Percentiles rank a stretch among this genome's conserved stretches.
Evolutionary conservation across 2,888 invertebrate species (phyloP).

Genomic region (Drosophila bunnanda): DNA sequence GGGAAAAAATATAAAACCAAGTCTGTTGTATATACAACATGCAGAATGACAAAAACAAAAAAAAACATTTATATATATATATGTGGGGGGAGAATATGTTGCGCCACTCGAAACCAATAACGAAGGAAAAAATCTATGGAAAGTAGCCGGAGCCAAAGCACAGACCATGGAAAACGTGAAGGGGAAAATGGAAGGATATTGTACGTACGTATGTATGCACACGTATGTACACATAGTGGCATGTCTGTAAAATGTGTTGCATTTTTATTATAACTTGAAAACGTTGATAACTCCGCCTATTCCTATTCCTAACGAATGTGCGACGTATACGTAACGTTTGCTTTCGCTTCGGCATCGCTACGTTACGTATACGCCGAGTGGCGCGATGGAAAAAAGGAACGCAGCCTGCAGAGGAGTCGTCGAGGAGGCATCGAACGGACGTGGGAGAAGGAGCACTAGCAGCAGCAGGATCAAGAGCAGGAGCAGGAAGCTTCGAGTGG

Average conservation of each 20-base stretch:
- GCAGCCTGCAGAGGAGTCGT: slow-evolving; percentile 14
- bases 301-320: slow-evolving; percentile 75
- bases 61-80: no score
- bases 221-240: slow-evolving; percentile 49
- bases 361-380: slow-evolving; percentile 60
- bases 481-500: slow-evolving; percentile 56
- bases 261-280: slow-evolving; percentile 84
- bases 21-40: slow-evolving; percentile 60
- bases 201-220: slow-evolving; percentile 40
- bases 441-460: background rate
- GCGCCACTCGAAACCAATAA: slow-evolving; percentile 78
- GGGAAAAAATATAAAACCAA: slow-evolving; percentile 40
- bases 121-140: slow-evolving; percentile 83
- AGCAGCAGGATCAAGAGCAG: slow-evolving; percentile 16
- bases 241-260: slow-evolving; percentile 82
- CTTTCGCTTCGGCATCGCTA: slow-evolving; percentile 34
- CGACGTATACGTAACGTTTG: slow-evolving; percentile 57
- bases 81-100: slow-evolving; percentile 53
- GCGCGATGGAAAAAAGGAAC: slow-evolving; percentile 49
- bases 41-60: slow-evolving; percentile 50
- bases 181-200: slow-evolving; percentile 48
- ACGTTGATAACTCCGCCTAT: slow-evolving; percentile 84
- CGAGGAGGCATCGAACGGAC: slow-evolving; percentile 10
- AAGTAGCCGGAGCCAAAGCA: slow-evolving; percentile 70
- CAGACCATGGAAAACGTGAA: slow-evolving; percentile 37